Evolutionary conservation across 2,888 invertebrate genomes (phyloP), one percentile per base, ranked within the genome.

Genomic region (Meandrusa payeni): DNA sequence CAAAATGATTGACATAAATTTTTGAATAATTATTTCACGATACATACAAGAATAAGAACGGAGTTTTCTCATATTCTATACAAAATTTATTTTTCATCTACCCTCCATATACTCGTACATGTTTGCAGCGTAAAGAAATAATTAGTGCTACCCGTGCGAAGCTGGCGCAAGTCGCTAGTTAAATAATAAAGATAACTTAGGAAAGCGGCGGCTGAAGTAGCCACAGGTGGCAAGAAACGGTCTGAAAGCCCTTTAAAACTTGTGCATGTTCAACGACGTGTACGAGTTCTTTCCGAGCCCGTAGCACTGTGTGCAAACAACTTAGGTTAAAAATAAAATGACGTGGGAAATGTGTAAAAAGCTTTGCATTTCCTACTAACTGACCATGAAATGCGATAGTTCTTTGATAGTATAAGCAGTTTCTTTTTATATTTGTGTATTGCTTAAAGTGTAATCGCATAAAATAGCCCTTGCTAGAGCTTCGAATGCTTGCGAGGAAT

Each of bases 181-280:
- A 29, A 15, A 15, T 9, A 29, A 17, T 17, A 2, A 29, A 29
- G 2, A 9, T 9, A 29, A 2, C 17, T 7, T 17, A 29, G 2
- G 7, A 15, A 29, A 17, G 9, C 13, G n/a, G 17, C 5, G 5
- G 12, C 12, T 29, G 7, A 2, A 13, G 29, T 9, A 2, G 29
- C 15, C 29, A 29, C 29, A 29, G 29, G 29, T 29, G 29, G 15
- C 7, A 15, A 15, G 29, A n/a, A 20, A 20, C 20, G 20, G 28
- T 15, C 29, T 29, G 17, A 29, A 29, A 29, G 29, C 29, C 15
- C 29, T 29, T 17, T 9, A 15, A 15, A 29, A 29, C 17, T 29
- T 29, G 29, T 17, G 29, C 7, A 13, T 29, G 5, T 3, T 1
- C 9, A 29, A 15, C 28, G 28, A 12, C 28, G 3, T 29, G 29